Evolutionary conservation across 1,140 invertebrate species (phyloP).

Genomic region (Aleiodes sp.): DNA sequence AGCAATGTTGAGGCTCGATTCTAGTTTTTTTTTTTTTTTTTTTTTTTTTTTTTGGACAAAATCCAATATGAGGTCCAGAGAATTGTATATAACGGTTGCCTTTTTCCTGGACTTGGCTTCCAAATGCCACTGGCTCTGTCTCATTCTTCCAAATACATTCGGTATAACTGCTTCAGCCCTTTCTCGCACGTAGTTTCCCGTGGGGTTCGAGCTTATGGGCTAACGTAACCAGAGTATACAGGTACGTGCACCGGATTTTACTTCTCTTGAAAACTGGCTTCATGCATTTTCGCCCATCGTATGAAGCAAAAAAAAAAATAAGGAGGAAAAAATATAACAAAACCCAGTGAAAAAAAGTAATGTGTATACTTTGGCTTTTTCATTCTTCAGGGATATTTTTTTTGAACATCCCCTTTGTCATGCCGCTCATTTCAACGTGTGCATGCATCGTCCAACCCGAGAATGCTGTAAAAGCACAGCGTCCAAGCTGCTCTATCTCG

Average conservation of each 20-base stretch:
- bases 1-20: conserved; percentile 3
- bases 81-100: not conserved
- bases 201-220: conserved; percentile 26
- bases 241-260: conserved; percentile 1
- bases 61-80: conserved; percentile 2
- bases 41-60: not conserved
- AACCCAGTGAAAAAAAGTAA: not conserved
- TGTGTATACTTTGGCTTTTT: not conserved
- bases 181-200: conserved; percentile 30
- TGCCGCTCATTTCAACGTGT: not conserved
- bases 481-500: not conserved
- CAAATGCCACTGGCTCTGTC: not conserved
- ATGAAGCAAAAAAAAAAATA: not conserved
- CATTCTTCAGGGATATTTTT: not conserved
- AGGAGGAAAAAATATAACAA: not conserved
- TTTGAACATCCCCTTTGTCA: not conserved
- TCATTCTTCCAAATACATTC: not conserved
- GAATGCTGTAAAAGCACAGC: not conserved
- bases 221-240: conserved; percentile 17
- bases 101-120: not conserved
- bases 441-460: not conserved
- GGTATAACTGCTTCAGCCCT: not conserved
- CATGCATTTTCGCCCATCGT: not conserved
- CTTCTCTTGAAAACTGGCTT: not conserved
- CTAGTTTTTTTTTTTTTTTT: too few relatives aligned